phyloP scores from a whole-genome alignment of 2,797 vertebrate genomes.

The Tiaroga cobitis region DNA sequence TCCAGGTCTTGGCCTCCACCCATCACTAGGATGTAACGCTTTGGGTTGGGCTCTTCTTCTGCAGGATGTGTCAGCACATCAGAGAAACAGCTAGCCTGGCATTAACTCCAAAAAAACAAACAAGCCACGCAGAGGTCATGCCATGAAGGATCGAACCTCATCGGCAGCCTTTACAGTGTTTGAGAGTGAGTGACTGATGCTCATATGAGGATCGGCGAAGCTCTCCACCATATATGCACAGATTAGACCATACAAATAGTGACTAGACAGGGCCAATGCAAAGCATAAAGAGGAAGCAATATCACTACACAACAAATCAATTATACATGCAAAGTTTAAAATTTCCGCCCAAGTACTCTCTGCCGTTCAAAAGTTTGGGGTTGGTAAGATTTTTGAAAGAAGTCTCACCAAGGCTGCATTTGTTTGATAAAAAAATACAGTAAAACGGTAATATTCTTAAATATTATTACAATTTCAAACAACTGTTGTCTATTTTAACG shows the following conservation, averaged over 20 bases:
- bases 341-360: background rate
- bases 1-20: constrained; percentile 55
- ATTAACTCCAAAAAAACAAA: constrained; percentile 49
- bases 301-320: background rate
- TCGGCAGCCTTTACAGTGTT: constrained; percentile 22
- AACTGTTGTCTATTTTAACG: background rate
- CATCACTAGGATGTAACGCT: constrained; percentile 58
- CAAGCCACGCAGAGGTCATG: constrained; percentile 36
- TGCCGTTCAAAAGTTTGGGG: background rate
- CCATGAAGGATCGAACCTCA: constrained; percentile 25
- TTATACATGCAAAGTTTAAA: background rate
- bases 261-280: background rate
- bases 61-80: constrained; percentile 58
- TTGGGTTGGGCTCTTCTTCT: constrained; percentile 37
- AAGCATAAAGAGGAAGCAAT: constrained; percentile 1
- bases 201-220: background rate
- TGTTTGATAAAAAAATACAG: background rate
- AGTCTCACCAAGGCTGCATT: background rate
- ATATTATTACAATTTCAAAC: background rate
- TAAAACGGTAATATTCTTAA: background rate
- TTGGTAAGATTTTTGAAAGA: background rate
- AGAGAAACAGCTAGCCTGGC: constrained; percentile 41
- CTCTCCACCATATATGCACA: background rate
- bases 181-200: constrained; percentile 1
- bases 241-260: background rate